phyloP scores from a whole-genome alignment of 2,113 vertebrate species.

The Cinclus cinclus region DNA sequence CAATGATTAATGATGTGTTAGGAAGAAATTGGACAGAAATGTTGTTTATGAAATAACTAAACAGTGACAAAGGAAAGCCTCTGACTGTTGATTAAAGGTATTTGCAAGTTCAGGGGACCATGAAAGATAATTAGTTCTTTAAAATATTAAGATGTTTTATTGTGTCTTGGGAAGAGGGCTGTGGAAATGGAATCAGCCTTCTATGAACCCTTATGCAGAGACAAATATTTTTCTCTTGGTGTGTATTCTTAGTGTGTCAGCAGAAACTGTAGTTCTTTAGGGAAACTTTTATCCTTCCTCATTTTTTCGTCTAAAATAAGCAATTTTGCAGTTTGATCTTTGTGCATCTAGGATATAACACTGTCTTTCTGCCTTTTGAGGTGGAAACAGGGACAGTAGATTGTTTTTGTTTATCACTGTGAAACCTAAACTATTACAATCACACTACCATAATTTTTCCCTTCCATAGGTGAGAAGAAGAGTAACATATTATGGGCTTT shows the following conservation, averaged over 20 bases:
- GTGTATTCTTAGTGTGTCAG: background rate
- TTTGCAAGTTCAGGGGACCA: background rate
- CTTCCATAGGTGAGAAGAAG: background rate
- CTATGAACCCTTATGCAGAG: background rate
- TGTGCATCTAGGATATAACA: background rate
- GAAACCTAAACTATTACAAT: background rate
- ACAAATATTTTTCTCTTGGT: background rate
- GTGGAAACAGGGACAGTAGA: background rate
- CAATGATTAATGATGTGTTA: background rate
- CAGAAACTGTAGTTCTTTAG: background rate
- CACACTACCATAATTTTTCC: background rate
- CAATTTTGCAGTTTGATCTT: background rate
- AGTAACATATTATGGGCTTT: background rate
- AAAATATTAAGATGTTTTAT: background rate
- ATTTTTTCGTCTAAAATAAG: background rate
- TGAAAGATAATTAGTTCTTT: background rate
- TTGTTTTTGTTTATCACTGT: background rate
- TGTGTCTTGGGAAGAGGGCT: background rate
- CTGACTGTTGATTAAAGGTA: background rate
- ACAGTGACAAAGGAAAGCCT: background rate
- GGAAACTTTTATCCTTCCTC: background rate
- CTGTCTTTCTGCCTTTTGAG: background rate
- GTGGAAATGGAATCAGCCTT: background rate
- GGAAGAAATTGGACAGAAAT: background rate
- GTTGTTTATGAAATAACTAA: background rate